Conservation (phyloP, 1,140 invertebrate species). For the Habropoda laboriosa region DNA sequence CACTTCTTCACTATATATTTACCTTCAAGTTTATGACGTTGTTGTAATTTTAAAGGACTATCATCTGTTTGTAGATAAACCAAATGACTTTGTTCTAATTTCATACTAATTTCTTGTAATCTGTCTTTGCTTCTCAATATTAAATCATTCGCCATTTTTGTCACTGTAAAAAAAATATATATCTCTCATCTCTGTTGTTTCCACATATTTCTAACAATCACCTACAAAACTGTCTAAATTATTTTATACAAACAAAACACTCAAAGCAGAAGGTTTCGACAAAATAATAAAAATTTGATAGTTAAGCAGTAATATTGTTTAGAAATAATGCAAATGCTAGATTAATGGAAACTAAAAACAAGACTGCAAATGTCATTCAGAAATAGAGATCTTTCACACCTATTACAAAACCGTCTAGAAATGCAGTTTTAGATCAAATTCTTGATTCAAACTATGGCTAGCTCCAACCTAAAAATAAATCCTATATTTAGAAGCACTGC, state of each 20-base stretch:
- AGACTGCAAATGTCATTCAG: conserved; percentile 12
- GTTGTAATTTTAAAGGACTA: conserved; percentile 87
- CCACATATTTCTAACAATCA: background rate
- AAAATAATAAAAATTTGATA: background rate
- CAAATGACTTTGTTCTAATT: conserved; percentile 87
- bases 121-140: conserved; percentile 79
- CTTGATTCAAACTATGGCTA: conserved; percentile 65
- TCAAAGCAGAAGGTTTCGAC: background rate
- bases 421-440: conserved; percentile 65
- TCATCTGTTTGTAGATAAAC: conserved; percentile 90
- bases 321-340: background rate
- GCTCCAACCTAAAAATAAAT: conserved; percentile 79
- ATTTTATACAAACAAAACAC: conserved; percentile 3
- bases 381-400: conserved; percentile 43
- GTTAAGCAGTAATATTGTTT: background rate
- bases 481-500: conserved; percentile 73
- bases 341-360: background rate
- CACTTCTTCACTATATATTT: conserved; percentile 22
- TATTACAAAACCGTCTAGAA: conserved; percentile 65
- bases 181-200: background rate
- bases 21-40: conserved; percentile 90
- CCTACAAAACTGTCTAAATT: background rate
- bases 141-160: conserved; percentile 81
- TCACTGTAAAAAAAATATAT: conserved; percentile 39
- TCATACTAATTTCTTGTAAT: conserved; percentile 85